Base-by-base conservation (phyloP, 2,113 vertebrate species). In the Zeus faber region DNA sequence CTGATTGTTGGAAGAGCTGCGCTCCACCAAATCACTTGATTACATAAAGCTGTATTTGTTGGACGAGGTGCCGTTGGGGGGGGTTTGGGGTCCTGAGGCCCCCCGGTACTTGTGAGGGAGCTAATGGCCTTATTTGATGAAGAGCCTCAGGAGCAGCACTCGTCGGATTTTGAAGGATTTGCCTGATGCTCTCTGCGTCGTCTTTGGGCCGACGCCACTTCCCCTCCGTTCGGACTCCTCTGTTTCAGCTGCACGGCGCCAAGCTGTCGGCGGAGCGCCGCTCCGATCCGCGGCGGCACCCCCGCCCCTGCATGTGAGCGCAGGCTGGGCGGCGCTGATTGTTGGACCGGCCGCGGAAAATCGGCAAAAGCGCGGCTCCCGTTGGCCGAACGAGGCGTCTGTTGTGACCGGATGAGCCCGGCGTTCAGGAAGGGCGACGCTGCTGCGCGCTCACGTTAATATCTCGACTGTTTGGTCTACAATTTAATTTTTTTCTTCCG, bases 41-140 rank as follows among this genome's bases (percentile, higher is more conserved):
- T 37, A 22, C 41, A 13, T 44, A 10, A 17, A 21, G 40, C 17
- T 41, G 21, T 13, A 4, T 14, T 6, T 2, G 21, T 5, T 13
- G 21, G 18, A 7, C 21, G 3, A 16, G 2, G 2, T 20, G 9
- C 7, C 5, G 17, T 8, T 49, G 56, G 56, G 20, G 20, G 21
- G 49, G 27, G 10, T 41, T 8, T 20, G 44, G 48, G 47, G 50
- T 49, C 47, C 49, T 61, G 35, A 41, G 43, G 22, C 47, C 49
- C 4, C 52, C 20, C 53, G 43, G 53, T 26, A 40, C 57, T 61
- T 58, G 54, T 20, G 58, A 59, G 70, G 44, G 20, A 58, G 54
- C 50, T 72, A 81, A 82, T 81, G 70, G 66, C 58, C 50, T 77
- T 59, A 67, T 80, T 79, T 81, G 75, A 76, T 79, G 53, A 80